Evolutionary conservation across 2,888 invertebrate species (phyloP).

Genomic region (Spilosoma lubricipeda): DNA sequence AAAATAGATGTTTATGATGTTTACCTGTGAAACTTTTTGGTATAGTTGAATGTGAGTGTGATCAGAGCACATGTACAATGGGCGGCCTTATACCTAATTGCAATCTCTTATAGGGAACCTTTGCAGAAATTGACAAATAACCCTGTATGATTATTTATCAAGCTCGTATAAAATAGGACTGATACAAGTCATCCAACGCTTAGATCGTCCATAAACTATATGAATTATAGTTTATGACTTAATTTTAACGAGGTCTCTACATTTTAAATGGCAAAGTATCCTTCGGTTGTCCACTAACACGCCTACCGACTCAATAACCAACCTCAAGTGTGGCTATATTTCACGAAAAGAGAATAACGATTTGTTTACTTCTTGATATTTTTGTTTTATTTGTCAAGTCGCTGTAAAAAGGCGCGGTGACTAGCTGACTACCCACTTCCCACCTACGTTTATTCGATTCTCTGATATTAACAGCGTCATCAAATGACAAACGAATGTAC

Average conservation of each 20-base stretch:
- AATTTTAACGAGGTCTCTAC: constrained; percentile 43
- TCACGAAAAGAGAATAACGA: constrained; percentile 63
- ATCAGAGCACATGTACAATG: no score
- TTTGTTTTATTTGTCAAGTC: constrained; percentile 53
- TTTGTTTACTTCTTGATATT: constrained; percentile 64
- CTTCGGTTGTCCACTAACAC: constrained; percentile 58
- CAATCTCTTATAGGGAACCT: no score
- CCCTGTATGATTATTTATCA: no score
- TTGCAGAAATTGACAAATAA: neutral
- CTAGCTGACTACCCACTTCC: constrained; percentile 34
- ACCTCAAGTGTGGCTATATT: constrained; percentile 55
- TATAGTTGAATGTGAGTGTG: no score
- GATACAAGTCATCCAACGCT: constrained; percentile 28
- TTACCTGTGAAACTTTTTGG: no score
- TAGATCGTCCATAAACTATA: constrained; percentile 31
- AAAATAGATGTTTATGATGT: no score
- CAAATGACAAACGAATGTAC: constrained; percentile 8
- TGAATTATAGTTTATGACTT: constrained; percentile 44
- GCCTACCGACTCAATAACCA: constrained; percentile 52
- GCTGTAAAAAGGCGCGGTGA: constrained; percentile 22
- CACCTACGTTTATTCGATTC: constrained; percentile 28
- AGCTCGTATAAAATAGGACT: constrained; percentile 23
- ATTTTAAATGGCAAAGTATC: constrained; percentile 49
- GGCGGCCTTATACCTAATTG: no score
- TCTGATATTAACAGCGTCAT: constrained; percentile 14